These are phyloP conservation scores for Andinoacara biseriatus DNA, from an alignment of 2,113 vertebrate genomes.

Conservation along the genomic window DNA sequence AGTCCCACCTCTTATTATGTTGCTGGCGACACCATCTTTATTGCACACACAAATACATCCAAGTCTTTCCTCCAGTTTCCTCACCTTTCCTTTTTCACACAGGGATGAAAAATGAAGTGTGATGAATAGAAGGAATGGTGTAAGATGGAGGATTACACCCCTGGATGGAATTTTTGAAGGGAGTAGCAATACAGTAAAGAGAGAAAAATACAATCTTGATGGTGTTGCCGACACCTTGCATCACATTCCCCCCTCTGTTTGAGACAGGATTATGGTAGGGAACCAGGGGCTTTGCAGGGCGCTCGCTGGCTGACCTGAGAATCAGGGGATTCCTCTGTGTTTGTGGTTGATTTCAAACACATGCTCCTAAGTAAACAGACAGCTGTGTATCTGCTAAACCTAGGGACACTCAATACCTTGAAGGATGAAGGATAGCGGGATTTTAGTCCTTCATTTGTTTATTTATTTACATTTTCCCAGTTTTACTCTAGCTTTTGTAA, in stretches of 20 bases:
- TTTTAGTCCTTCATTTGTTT: neutral
- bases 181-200: constrained; percentile 75
- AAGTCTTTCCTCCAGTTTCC: constrained; percentile 76
- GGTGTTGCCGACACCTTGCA: constrained; percentile 78
- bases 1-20: constrained; percentile 48
- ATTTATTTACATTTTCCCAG: neutral
- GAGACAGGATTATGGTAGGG: constrained; percentile 67
- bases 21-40: constrained; percentile 64
- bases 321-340: constrained; percentile 60
- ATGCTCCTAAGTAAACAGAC: constrained; percentile 28
- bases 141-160: constrained; percentile 76
- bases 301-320: constrained; percentile 63
- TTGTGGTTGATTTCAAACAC: constrained; percentile 56
- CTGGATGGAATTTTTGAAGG: constrained; percentile 71
- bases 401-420: neutral
- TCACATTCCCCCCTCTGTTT: constrained; percentile 70
- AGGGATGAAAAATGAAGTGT: constrained; percentile 73
- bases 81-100: constrained; percentile 73
- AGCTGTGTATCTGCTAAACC: constrained; percentile 10
- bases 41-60: constrained; percentile 64
- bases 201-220: constrained; percentile 72
- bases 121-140: constrained; percentile 73
- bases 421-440: neutral
- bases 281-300: constrained; percentile 62
- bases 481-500: neutral